Conservation (phyloP, 1,140 invertebrate species). For the Euborellia annulipes region DNA sequence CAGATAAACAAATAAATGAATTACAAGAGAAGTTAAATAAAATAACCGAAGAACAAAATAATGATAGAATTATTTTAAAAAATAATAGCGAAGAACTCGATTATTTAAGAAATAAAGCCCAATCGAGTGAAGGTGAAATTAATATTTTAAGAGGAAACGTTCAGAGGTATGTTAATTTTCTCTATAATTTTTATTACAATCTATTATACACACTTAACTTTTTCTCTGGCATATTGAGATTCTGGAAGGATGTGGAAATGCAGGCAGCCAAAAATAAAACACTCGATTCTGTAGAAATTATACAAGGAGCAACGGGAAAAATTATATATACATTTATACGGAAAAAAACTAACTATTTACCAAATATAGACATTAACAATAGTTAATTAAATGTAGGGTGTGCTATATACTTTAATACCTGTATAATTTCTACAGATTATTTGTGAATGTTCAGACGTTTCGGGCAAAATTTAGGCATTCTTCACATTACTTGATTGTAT, state of each 20-base stretch:
- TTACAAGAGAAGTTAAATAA: slow-evolving; percentile 20
- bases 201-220: neutral
- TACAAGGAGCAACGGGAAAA: slow-evolving; percentile 25
- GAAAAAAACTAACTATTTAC: too few species aligned
- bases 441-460: too few species aligned
- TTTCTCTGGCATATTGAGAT: neutral
- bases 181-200: too few species aligned
- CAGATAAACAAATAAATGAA: slow-evolving; percentile 40
- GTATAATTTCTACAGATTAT: too few species aligned
- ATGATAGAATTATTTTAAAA: slow-evolving; percentile 41
- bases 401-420: too few species aligned
- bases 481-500: too few species aligned
- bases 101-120: slow-evolving; percentile 41
- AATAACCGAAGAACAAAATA: slow-evolving; percentile 33
- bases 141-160: slow-evolving; percentile 40
- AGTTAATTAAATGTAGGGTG: too few species aligned
- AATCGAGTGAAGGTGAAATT: slow-evolving; percentile 39
- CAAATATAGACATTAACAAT: too few species aligned
- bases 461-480: too few species aligned
- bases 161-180: slow-evolving; percentile 27
- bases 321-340: too few species aligned
- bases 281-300: slow-evolving; percentile 27
- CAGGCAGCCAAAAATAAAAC: neutral
- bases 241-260: neutral
- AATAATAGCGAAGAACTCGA: slow-evolving; percentile 42